A percentile compares a stretch with the other conserved stretches of the same genome.
phyloP scores from a whole-genome alignment of 2,888 invertebrate species.

The Spodoptera littoralis region DNA sequence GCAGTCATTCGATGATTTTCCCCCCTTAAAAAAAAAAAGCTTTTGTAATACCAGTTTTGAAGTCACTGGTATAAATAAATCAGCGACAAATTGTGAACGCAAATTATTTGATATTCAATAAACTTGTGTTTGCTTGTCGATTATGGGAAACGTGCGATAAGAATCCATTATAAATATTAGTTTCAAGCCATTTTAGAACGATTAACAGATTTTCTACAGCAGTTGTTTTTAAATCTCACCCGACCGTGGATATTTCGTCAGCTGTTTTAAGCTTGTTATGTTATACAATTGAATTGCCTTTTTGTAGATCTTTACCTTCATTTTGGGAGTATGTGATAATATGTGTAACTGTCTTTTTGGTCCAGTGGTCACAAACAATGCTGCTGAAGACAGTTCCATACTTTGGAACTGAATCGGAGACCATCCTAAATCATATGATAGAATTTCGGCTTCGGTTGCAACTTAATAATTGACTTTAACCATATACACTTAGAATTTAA shows the following conservation, averaged over 20 bases:
- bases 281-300: constrained; percentile 32
- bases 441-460: too few relatives aligned
- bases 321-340: constrained; percentile 1
- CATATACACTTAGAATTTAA: too few relatives aligned
- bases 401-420: too few relatives aligned
- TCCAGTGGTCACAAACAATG: too few relatives aligned
- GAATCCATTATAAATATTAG: constrained; percentile 47
- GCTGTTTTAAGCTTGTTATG: constrained; percentile 22
- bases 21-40: too few relatives aligned
- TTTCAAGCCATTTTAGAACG: constrained; percentile 33
- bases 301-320: constrained; percentile 4
- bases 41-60: too few relatives aligned
- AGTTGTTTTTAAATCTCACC: constrained; percentile 36
- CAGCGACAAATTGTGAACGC: too few relatives aligned
- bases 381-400: too few relatives aligned
- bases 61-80: too few relatives aligned
- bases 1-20: too few relatives aligned
- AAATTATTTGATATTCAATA: constrained; percentile 10
- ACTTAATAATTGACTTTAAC: too few relatives aligned
- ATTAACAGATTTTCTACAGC: constrained; percentile 37
- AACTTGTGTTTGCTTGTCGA: constrained; percentile 10
- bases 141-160: constrained; percentile 38
- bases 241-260: constrained; percentile 34
- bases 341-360: background rate
- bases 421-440: too few relatives aligned